Evolutionary conservation across 2,888 invertebrate species (phyloP).

Genomic region (Dryobotodes eremita): DNA sequence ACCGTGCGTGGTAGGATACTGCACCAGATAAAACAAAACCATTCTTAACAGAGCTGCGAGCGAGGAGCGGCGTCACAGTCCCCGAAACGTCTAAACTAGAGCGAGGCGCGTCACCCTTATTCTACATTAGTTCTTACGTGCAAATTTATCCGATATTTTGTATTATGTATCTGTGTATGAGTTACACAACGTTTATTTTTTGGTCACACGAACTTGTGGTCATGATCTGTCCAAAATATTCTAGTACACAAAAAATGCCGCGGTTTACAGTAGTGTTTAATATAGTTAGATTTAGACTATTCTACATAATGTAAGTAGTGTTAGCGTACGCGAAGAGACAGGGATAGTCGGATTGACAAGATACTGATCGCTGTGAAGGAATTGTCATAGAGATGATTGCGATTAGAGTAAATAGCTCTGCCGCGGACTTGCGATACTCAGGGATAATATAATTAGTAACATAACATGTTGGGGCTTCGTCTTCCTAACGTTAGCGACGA

Average conservation of each 20-base stretch:
- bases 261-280: slow-evolving; percentile 71
- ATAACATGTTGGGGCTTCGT: slow-evolving; percentile 23
- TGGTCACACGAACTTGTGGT: slow-evolving; percentile 79
- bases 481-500: background rate
- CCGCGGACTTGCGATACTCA: slow-evolving; percentile 41
- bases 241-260: slow-evolving; percentile 68
- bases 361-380: slow-evolving; percentile 65
- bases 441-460: slow-evolving; percentile 17
- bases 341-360: slow-evolving; percentile 67
- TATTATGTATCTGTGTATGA: slow-evolving; percentile 72
- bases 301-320: slow-evolving; percentile 69
- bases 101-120: slow-evolving; percentile 13
- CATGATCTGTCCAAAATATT: slow-evolving; percentile 86
- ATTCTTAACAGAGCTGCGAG: slow-evolving; percentile 1
- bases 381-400: slow-evolving; percentile 56
- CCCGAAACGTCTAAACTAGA: background rate
- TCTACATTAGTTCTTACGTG: slow-evolving; percentile 48
- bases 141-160: slow-evolving; percentile 70
- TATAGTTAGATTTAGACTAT: slow-evolving; percentile 73
- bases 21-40: background rate
- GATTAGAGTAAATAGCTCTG: slow-evolving; percentile 49
- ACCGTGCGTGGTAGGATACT: background rate
- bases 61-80: slow-evolving; percentile 17
- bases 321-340: slow-evolving; percentile 70
- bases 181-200: slow-evolving; percentile 74